Conservation (phyloP, 2,888 invertebrate species). For the Cotesia congregata region DNA sequence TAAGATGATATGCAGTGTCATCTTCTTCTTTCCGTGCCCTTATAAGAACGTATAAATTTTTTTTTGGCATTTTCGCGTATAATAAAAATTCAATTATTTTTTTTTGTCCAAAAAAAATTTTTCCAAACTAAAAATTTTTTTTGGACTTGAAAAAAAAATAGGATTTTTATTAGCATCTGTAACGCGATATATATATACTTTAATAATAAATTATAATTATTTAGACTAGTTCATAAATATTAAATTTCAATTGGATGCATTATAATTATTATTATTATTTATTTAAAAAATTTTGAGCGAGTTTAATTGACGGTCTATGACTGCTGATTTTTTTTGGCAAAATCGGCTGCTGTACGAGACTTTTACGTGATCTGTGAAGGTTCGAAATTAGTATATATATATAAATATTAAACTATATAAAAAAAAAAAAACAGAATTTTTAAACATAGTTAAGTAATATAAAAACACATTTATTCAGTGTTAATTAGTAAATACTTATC, state of each 20-base stretch:
- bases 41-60: no score
- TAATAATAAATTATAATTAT: not conserved
- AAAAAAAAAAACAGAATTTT: constrained; percentile 17
- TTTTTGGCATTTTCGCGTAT: no score
- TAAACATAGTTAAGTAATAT: constrained; percentile 36
- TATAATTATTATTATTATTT: constrained; percentile 25
- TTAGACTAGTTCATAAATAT: no score
- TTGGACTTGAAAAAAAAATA: no score
- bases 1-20: no score
- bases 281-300: constrained; percentile 43
- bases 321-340: constrained; percentile 51
- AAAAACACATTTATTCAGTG: constrained; percentile 58
- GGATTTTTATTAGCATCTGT: no score
- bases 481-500: constrained; percentile 58
- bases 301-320: constrained; percentile 66
- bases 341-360: constrained; percentile 65
- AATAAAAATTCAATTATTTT: no score
- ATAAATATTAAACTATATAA: constrained; percentile 59
- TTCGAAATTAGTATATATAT: constrained; percentile 68
- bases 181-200: no score
- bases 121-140: no score
- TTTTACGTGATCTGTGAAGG: constrained; percentile 61
- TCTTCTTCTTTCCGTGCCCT: no score
- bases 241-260: not conserved
- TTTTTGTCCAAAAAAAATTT: no score